A percentile compares a stretch with the other conserved stretches of the same genome.
Evolutionary conservation across 2,797 vertebrate genomes (phyloP).

Genomic region (Spea hammondii): DNA sequence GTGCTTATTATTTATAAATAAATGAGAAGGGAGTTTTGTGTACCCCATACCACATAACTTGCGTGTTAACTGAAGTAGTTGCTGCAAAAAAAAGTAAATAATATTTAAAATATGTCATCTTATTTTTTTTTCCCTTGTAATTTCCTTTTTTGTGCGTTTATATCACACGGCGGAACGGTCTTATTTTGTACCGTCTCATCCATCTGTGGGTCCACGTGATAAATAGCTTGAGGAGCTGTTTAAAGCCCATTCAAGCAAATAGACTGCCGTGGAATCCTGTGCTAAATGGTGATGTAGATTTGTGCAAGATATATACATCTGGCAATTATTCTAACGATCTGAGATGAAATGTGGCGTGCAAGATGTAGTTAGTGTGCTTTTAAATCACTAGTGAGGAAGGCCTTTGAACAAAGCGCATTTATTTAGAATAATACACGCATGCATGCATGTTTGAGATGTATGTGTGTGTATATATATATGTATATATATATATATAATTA

Average conservation of each 20-base stretch:
- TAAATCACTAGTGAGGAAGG: neutral
- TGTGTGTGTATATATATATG: too few relatives aligned
- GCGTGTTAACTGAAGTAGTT: neutral
- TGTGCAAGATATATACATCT: conserved; percentile 5
- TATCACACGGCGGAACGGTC: too few relatives aligned
- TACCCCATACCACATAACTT: too few relatives aligned
- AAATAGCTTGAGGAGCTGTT: neutral
- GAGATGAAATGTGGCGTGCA: neutral
- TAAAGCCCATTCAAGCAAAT: conserved; percentile 1
- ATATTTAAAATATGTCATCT: neutral
- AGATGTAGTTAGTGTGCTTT: conserved; percentile 1
- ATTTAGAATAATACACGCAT: neutral
- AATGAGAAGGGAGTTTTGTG: conserved; percentile 15
- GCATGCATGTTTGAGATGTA: too few relatives aligned
- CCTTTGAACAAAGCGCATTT: neutral
- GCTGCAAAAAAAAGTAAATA: neutral
- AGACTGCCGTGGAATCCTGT: neutral
- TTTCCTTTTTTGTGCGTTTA: too few relatives aligned
- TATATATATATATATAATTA: too few relatives aligned
- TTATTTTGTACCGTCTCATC: neutral
- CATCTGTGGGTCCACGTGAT: neutral
- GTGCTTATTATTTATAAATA: neutral
- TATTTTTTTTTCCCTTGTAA: neutral
- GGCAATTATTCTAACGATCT: neutral
- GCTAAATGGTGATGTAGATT: conserved; percentile 33